These are phyloP conservation scores for Pterocles gutturalis DNA, from an alignment of 2,113 vertebrate genomes.

Conservation along the genomic window DNA sequence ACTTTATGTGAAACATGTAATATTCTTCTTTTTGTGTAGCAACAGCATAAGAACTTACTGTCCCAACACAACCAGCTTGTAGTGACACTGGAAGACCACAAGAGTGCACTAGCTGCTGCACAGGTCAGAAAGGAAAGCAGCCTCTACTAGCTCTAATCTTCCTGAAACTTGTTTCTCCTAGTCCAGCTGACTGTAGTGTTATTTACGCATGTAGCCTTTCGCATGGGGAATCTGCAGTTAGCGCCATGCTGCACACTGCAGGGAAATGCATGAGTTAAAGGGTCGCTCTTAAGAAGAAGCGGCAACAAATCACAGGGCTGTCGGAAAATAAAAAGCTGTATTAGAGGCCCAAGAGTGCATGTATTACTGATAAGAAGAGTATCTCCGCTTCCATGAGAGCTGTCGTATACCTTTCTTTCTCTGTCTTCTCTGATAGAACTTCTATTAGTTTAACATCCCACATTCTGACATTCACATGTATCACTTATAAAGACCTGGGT, in stretches of 20 bases:
- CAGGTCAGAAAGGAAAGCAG: constrained; percentile 86
- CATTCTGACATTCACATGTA: neutral
- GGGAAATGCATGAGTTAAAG: constrained; percentile 63
- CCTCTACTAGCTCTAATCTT: constrained; percentile 10
- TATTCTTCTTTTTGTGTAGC: constrained; percentile 82
- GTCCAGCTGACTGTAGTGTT: neutral
- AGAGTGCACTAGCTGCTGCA: constrained; percentile 94
- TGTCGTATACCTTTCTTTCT: neutral
- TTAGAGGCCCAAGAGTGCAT: neutral
- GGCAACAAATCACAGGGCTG: neutral
- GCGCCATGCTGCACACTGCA: neutral
- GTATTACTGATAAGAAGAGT: neutral
- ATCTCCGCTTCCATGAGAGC: neutral
- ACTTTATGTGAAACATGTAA: constrained; percentile 41
- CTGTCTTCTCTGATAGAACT: constrained; percentile 4
- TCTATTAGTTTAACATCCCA: neutral
- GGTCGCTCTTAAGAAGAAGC: neutral
- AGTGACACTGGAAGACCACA: constrained; percentile 97
- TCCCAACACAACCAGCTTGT: constrained; percentile 88
- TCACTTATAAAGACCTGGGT: neutral
- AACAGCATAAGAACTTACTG: constrained; percentile 93
- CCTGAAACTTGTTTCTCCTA: neutral
- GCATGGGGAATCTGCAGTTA: neutral
- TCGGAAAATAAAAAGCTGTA: neutral
- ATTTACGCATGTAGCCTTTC: constrained; percentile 72